Evolutionary conservation across 2,888 invertebrate genomes (phyloP).

Genomic region (Nipponacmea schrenckii): DNA sequence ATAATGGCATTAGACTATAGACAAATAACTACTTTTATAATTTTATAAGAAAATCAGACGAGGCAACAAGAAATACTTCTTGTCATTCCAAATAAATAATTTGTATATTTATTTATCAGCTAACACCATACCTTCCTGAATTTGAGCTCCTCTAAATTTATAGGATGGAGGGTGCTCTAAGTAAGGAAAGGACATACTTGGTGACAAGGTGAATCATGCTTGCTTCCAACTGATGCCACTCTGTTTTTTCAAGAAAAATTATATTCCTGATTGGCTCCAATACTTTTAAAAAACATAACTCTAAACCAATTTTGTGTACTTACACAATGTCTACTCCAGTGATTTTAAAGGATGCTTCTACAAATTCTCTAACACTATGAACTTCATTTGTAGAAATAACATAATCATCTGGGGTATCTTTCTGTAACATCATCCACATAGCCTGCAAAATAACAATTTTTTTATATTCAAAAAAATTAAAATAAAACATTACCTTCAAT

Average conservation of each 20-base stretch:
- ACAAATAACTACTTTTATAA: not conserved
- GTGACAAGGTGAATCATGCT: no score
- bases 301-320: slow-evolving; percentile 45
- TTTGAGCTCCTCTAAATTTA: no score
- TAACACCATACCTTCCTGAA: not conserved
- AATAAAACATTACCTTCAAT: not conserved
- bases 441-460: slow-evolving; percentile 75
- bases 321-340: slow-evolving; percentile 80
- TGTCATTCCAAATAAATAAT: no score
- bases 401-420: slow-evolving; percentile 90
- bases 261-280: no score
- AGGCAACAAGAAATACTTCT: no score
- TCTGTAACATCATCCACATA: slow-evolving; percentile 99
- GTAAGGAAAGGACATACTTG: no score
- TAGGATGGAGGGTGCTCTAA: no score
- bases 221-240: no score
- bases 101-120: no score
- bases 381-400: slow-evolving; percentile 96
- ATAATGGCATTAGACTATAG: not conserved
- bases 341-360: slow-evolving; percentile 87
- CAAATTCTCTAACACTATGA: slow-evolving; percentile 96
- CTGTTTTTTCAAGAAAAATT: no score
- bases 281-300: no score
- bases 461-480: not conserved
- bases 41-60: not conserved